A percentile compares a stretch with the other conserved stretches of the same genome.
These are phyloP conservation scores for Ptychobarbus kaznakovi DNA, from an alignment of 2,797 vertebrate genomes.

Conservation along the genomic window DNA sequence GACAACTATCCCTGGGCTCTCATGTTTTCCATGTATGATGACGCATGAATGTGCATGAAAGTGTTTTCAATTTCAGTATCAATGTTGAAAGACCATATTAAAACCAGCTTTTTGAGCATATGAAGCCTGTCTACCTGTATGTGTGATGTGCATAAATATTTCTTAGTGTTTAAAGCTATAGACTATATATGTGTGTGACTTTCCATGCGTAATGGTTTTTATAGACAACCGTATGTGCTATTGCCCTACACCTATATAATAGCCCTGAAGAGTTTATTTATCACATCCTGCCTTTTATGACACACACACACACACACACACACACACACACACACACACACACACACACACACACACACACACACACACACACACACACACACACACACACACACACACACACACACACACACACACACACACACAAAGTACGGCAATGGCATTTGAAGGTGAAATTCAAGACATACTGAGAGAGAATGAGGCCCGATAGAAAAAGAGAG, in stretches of 20 bases:
- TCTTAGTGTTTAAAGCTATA: constrained; percentile 8
- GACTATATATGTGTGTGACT: too few relatives aligned
- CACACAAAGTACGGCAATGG: not conserved
- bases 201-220: too few relatives aligned
- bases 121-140: not conserved
- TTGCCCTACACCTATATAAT: too few relatives aligned
- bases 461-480: not conserved
- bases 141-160: not conserved
- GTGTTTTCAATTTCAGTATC: not conserved
- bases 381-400: not conserved
- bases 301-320: not conserved
- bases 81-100: not conserved
- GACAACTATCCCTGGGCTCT: not conserved
- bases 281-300: not conserved
- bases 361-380: constrained; percentile 3
- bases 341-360: not conserved
- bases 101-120: not conserved
- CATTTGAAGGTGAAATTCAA: constrained; percentile 7
- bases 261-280: constrained; percentile 9
- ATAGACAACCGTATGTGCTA: too few relatives aligned
- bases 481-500: not conserved
- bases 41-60: not conserved
- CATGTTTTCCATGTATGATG: not conserved
- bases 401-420: not conserved
- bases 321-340: not conserved